Evolutionary conservation across 2,113 vertebrate species (phyloP).

Genomic region (Rhinopomastus cyanomelas): DNA sequence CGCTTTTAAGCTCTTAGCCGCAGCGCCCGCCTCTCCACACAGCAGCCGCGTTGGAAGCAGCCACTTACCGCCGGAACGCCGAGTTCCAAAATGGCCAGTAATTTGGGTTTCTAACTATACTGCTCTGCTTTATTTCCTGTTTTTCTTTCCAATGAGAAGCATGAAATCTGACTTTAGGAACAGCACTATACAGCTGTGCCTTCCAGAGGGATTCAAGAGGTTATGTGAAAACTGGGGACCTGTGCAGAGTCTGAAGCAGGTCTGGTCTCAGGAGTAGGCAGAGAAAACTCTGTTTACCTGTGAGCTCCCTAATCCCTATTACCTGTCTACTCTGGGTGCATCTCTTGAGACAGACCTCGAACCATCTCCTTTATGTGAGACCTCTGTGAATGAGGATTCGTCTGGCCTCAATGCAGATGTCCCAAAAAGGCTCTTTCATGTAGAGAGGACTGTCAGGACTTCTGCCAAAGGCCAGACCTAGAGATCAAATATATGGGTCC

Average conservation of each 20-base stretch:
- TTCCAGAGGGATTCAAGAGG: background rate
- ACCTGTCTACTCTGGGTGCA: background rate
- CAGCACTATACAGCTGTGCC: background rate
- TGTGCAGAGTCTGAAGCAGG: background rate
- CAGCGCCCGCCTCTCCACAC: too few relatives aligned
- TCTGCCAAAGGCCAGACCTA: background rate
- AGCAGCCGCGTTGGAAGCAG: too few relatives aligned
- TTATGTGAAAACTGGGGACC: background rate
- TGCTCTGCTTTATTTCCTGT: background rate
- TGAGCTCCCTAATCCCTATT: background rate
- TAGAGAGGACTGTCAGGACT: background rate
- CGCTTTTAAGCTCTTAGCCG: too few relatives aligned
- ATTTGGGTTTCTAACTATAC: background rate
- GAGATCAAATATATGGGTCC: background rate
- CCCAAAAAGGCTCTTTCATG: background rate
- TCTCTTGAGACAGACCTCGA: background rate
- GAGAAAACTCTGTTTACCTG: background rate
- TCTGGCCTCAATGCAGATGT: background rate
- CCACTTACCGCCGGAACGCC: too few relatives aligned
- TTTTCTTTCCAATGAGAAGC: background rate
- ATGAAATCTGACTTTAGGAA: background rate
- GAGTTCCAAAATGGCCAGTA: too few relatives aligned
- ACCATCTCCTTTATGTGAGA: background rate
- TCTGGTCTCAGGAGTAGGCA: background rate
- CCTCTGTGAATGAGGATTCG: background rate